phyloP scores from a whole-genome alignment of 2,113 vertebrate genomes.

The Capreolus pygargus region DNA sequence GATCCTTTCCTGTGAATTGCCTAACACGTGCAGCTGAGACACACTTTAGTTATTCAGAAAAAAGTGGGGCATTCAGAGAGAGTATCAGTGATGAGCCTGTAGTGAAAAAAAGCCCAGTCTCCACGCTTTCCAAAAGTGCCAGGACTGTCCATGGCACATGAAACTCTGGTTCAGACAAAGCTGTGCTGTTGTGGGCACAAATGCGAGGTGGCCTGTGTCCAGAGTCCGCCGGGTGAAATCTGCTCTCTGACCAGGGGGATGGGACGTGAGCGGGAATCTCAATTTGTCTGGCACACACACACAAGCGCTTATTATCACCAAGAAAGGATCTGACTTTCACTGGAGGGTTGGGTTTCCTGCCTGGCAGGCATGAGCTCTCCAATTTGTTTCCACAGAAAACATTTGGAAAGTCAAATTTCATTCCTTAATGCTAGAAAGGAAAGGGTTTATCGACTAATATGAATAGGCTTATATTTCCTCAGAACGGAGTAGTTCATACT shows the following conservation, averaged over 20 bases:
- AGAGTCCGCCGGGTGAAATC: background rate
- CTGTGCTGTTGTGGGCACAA: rapidly evolving
- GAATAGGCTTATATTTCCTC: background rate
- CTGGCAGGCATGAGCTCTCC: background rate
- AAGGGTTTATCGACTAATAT: background rate
- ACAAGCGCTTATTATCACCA: background rate
- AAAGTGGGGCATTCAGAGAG: background rate
- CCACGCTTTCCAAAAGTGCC: background rate
- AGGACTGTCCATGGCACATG: background rate
- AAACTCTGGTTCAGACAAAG: background rate
- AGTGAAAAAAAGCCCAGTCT: background rate
- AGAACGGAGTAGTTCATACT: background rate
- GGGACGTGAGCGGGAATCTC: background rate
- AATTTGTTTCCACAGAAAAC: constrained; percentile 50
- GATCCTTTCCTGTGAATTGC: background rate
- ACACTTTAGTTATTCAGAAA: rapidly evolving
- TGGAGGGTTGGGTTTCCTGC: constrained; percentile 10
- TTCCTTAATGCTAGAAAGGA: background rate
- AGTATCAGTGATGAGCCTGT: background rate
- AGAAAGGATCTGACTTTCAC: background rate
- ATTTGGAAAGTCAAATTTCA: background rate
- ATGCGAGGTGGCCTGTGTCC: background rate
- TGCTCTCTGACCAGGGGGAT: background rate
- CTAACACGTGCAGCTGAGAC: background rate
- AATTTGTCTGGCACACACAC: background rate